Evolutionary conservation across 1,140 invertebrate species (phyloP), one percentile per base, ranked within the genome.

Genomic region (Amphibalanus amphitrite): DNA sequence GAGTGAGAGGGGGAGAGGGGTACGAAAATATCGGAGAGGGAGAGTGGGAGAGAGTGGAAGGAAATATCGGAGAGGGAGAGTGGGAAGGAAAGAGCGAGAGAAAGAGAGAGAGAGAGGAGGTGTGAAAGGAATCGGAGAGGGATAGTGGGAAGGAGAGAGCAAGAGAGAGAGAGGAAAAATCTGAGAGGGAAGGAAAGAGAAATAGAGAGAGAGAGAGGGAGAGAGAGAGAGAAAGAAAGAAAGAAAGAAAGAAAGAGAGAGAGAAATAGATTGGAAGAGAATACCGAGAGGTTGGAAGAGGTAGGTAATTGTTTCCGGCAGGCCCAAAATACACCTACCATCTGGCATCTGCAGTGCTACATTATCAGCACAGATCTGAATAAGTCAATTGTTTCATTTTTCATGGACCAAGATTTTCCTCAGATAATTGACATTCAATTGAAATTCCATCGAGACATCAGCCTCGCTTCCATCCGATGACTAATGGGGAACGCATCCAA

Each of bases 101-200:
- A 26, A 71, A 65, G 47, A 29, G 17, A 29, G 74, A 72, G 65
- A 69, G 64, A 29, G 67, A n/a, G 68, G 40, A 38, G 64, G 64
- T 29, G 69, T 10, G 70, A 30, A 28, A 30, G 30, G 59, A 70
- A 4, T 1, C 3, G 67, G 30, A 73, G 59, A 73, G 47, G 67
- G 33, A 67, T 29, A 68, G 47, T 33, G 26, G 47, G 64, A 59
- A 29, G 40, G 67, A 69, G 74, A 28, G 71, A 70, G 40, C 69
- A 64, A 75, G 71, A 30, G 28, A 74, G 64, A 74, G 72, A 64
- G 30, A 67, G 25, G 59, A 59, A 67, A 65, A 69, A 71, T 29
- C 28, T 38, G 47, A 73, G 64, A 65, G 69, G 29, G 74, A 30
- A 25, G 38, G 73, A 71, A 29, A 71, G 47, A 70, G 69, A 68